Conservation (phyloP, 2,797 vertebrate species). For the Crocodylus rhombifer region DNA sequence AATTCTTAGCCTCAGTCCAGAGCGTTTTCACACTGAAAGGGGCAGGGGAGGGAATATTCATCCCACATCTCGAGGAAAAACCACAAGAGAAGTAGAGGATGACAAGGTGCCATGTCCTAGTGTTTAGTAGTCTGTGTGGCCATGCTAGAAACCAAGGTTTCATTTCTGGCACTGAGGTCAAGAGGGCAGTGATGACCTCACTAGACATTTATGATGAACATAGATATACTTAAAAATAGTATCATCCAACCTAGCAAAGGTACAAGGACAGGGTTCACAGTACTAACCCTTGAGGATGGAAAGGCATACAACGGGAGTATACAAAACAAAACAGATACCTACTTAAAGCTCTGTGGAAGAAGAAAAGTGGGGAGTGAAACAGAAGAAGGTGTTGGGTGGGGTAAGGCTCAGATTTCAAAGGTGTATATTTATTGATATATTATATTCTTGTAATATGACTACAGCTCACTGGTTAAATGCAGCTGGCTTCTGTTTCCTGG, state of each 20-base stretch:
- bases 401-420: neutral
- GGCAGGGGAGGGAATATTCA: neutral
- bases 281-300: accelerated
- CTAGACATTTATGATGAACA: neutral
- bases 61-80: neutral
- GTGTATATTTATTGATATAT: neutral
- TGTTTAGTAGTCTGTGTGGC: neutral
- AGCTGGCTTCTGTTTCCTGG: neutral
- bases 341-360: neutral
- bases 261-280: neutral
- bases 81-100: neutral
- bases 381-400: neutral
- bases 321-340: neutral
- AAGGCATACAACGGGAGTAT: neutral
- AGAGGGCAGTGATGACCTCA: neutral
- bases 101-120: neutral
- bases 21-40: neutral
- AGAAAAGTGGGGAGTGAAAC: neutral
- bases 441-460: neutral
- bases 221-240: neutral
- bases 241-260: accelerated
- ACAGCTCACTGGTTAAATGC: neutral
- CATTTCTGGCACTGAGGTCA: neutral
- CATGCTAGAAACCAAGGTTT: neutral
- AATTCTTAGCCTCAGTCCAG: neutral